Base-by-base conservation (phyloP, 2,113 vertebrate genomes). In the Hiodon tergisus region DNA sequence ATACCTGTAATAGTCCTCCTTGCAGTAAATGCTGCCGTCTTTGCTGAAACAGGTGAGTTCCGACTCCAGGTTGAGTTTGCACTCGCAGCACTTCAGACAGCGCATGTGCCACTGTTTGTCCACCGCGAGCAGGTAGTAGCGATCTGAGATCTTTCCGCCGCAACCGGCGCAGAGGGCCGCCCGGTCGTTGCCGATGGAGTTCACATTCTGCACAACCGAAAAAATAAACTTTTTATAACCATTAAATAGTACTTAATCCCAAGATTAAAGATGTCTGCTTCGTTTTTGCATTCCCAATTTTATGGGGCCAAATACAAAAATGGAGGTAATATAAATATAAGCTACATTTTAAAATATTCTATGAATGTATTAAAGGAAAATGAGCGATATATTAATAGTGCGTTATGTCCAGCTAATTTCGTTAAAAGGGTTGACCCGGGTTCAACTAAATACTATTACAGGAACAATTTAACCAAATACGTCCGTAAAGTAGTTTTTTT, bases 61-160 rank as follows among this genome's bases (percentile, higher is more conserved):
- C 0, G 95, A 98, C 86, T 97, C 97, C 93, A 98, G 91, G 88
- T 96, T 95, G 76, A 98, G 95, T 84, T 97, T 98, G 74, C 97
- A 99, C 77, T 98, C 97, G 60, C 96, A 97, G 88, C 97, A 99
- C 86, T 96, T 97, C 63, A 99, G 92, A 87, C 97, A 99, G 79
- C 95, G 94, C 96, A 98, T 98, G 90, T 99, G 97, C 97, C 97
- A 99, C 91, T 97, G 96, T 9, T 97, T 98, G 86, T 98, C 97
- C 89, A 98, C 97, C 5, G 97, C 97, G 86, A 98, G 94, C 86
- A 99, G 92, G 89, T 98, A 98, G 87, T 98, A 99, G 5, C 97
- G 96, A 90, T 99, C 97, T 0, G 96, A 94, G 77, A 99, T 99
- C 86, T 94, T 95, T 57, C 97, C 90, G 80, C 96, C 95, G 84